Evolutionary conservation across 92 coral and sea anemone species (phyloP).

Genomic region (Diadumene lineata): DNA sequence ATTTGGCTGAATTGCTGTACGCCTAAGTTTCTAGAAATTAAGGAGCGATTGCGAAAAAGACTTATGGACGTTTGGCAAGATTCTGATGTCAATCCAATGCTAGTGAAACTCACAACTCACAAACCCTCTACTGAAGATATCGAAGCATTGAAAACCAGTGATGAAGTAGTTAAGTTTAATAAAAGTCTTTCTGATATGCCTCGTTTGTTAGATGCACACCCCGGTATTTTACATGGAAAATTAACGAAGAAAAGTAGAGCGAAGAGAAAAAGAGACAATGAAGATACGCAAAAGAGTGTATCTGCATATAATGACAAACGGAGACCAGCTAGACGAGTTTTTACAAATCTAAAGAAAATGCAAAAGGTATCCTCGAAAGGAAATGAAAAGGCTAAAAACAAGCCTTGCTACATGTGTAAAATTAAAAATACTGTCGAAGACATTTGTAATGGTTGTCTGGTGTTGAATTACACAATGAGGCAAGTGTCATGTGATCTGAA

Average conservation of each 20-base stretch:
- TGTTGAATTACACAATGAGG: conserved; percentile 25
- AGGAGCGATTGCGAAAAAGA: conserved; percentile 17
- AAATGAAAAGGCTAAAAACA: not conserved
- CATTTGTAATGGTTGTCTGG: conserved; percentile 18
- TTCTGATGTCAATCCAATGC: not conserved
- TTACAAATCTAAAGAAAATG: conserved; percentile 23
- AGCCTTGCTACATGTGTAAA: conserved; percentile 32
- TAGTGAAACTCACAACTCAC: conserved; percentile 31
- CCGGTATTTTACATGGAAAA: conserved; percentile 20
- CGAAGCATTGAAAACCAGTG: conserved; percentile 30
- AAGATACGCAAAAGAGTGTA: not conserved
- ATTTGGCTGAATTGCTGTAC: conserved; percentile 28
- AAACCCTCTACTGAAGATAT: not conserved
- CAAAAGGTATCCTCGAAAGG: not conserved
- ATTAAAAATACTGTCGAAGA: not conserved
- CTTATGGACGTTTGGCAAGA: conserved; percentile 27
- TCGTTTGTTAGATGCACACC: conserved; percentile 35
- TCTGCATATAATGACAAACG: conserved; percentile 22
- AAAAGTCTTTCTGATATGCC: conserved; percentile 17
- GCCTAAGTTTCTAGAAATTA: conserved; percentile 27
- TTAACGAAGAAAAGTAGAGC: not conserved
- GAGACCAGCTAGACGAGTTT: conserved; percentile 30
- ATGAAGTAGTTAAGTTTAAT: conserved; percentile 24
- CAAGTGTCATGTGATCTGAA: conserved; percentile 20
- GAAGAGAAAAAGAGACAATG: not conserved